Percentiles rank a stretch among this genome's conserved stretches.
phyloP scores from a whole-genome alignment of 2,113 vertebrate species.

The Vireo altiloquus region DNA sequence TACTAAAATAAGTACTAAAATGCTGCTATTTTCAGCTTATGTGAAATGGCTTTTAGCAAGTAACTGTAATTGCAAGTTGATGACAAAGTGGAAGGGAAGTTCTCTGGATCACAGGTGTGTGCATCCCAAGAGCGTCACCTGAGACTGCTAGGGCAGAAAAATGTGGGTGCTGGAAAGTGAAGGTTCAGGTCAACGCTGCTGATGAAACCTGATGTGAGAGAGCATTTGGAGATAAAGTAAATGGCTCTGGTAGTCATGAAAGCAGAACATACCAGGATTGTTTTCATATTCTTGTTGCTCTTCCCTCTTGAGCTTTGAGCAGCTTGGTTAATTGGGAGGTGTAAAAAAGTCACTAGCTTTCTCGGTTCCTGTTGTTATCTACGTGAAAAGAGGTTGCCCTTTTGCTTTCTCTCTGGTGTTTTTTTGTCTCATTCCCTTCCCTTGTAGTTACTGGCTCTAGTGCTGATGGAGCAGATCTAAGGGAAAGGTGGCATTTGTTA shows the following conservation, averaged over 20 bases:
- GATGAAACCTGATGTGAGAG: not conserved
- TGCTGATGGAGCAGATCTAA: not conserved
- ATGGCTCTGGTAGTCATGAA: not conserved
- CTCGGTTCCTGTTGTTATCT: not conserved
- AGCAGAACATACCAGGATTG: not conserved
- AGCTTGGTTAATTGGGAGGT: not conserved
- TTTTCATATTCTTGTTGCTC: not conserved
- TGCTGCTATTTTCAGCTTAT: not conserved
- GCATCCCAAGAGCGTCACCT: not conserved
- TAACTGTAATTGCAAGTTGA: not conserved
- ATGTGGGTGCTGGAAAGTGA: not conserved
- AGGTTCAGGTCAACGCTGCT: not conserved
- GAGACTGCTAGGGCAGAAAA: not conserved
- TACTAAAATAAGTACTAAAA: not conserved
- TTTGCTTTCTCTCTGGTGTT: not conserved
- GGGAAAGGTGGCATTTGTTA: not conserved
- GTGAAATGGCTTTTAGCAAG: not conserved
- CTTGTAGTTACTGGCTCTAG: not conserved
- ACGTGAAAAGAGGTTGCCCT: not conserved
- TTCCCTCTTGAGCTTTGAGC: not conserved
- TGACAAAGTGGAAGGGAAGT: not conserved
- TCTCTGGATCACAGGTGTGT: not conserved
- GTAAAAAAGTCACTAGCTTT: not conserved
- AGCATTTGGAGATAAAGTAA: not conserved
- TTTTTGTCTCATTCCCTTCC: not conserved